These are phyloP conservation scores for Struthio camelus DNA, from an alignment of 2,113 vertebrate species.

Conservation along the genomic window DNA sequence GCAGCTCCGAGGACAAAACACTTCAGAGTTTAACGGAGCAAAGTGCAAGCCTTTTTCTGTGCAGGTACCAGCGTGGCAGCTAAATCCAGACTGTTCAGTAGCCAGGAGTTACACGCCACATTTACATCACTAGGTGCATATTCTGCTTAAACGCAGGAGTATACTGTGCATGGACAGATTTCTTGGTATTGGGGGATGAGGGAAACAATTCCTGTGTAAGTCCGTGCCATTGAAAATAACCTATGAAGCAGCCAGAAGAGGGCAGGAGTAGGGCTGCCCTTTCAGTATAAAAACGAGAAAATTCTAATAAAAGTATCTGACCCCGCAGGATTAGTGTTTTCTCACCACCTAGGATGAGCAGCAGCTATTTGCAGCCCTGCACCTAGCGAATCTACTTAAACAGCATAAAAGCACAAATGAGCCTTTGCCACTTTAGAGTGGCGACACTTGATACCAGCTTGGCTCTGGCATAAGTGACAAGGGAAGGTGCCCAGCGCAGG, in stretches of 20 bases:
- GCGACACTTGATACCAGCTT: neutral
- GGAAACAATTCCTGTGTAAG: neutral
- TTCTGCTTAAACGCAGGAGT: neutral
- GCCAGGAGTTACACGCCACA: neutral
- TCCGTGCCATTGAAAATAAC: neutral
- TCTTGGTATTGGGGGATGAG: neutral
- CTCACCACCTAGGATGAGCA: neutral
- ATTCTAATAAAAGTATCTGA: neutral
- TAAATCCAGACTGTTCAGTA: neutral
- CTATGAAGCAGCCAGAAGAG: neutral
- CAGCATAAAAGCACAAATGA: neutral
- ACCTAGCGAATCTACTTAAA: neutral
- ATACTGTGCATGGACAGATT: rapidly evolving
- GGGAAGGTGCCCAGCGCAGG: neutral
- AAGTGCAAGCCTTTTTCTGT: neutral
- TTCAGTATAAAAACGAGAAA: neutral
- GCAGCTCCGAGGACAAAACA: neutral
- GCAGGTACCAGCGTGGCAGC: neutral
- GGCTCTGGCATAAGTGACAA: neutral
- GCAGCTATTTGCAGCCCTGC: neutral
- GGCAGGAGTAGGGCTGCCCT: neutral
- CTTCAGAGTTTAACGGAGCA: neutral
- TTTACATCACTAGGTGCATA: neutral
- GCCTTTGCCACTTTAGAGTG: neutral
- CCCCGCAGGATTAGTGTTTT: neutral